phyloP scores from a whole-genome alignment of 1,140 invertebrate species.

The Tetragnatha versicolor region DNA sequence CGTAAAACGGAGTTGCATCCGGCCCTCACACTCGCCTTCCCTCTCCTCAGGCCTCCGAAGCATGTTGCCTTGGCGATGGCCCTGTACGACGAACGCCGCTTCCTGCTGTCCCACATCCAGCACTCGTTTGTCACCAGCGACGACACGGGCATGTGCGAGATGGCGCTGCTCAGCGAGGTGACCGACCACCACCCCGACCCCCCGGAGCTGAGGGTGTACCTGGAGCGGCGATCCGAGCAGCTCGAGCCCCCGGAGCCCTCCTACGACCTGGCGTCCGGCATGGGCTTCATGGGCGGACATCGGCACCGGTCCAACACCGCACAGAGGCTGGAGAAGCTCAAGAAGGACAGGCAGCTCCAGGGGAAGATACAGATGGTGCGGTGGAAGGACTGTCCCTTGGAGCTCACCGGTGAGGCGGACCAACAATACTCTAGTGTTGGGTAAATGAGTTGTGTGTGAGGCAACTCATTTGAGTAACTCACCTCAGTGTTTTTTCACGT shows the following conservation, averaged over 20 bases:
- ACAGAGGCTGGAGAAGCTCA: conserved; percentile 86
- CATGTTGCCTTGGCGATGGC: conserved; percentile 72
- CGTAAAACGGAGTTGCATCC: too few species aligned
- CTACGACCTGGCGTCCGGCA: conserved; percentile 69
- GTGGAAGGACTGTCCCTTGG: conserved; percentile 62
- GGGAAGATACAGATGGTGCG: conserved; percentile 66
- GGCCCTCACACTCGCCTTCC: too few species aligned
- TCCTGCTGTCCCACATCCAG: conserved; percentile 88
- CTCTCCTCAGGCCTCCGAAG: too few species aligned
- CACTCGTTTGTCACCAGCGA: conserved; percentile 96
- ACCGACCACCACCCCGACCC: too few species aligned
- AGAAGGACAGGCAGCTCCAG: conserved; percentile 77
- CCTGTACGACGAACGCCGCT: conserved; percentile 89
- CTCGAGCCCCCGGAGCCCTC: too few species aligned
- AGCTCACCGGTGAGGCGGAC: conserved; percentile 3
- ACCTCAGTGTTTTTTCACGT: too few species aligned
- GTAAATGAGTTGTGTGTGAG: not conserved
- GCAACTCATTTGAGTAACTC: too few species aligned
- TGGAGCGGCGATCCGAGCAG: too few species aligned
- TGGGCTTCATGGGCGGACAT: conserved; percentile 76
- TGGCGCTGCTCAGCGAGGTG: conserved; percentile 78
- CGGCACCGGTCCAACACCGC: conserved; percentile 87
- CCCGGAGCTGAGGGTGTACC: too few species aligned
- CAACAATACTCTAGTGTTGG: too few species aligned
- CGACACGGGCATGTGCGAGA: conserved; percentile 82